Percentiles rank a stretch among this genome's conserved stretches.
Conservation (phyloP, 2,113 vertebrate genomes). For the Corydoras maculifer region DNA sequence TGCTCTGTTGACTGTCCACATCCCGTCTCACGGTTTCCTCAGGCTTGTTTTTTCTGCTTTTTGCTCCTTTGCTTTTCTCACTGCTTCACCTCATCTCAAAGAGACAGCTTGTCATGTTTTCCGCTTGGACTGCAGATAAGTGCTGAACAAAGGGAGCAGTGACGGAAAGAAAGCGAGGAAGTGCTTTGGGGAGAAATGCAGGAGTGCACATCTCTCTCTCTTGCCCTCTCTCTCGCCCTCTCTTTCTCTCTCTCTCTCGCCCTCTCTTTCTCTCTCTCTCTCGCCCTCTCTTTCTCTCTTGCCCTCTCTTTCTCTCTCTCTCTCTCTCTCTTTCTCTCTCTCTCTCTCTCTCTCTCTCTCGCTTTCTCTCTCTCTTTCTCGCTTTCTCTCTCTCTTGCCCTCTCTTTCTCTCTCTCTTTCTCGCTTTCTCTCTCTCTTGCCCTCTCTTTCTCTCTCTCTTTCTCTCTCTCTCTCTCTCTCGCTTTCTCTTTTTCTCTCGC, state of each 20-base stretch:
- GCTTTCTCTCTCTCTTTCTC: neutral
- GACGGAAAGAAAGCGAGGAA: constrained; percentile 27
- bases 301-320: too few species aligned
- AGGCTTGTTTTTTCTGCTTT: neutral
- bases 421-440: too few species aligned
- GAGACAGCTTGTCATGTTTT: constrained; percentile 46
- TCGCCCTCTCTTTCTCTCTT: too few species aligned
- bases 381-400: neutral
- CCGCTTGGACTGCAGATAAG: constrained; percentile 46
- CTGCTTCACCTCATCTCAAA: constrained; percentile 20
- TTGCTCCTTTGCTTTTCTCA: constrained; percentile 14
- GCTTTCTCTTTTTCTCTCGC: too few species aligned
- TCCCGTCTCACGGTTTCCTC: constrained; percentile 9
- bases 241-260: neutral
- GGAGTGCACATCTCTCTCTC: neutral
- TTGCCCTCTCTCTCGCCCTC: neutral
- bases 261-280: too few species aligned
- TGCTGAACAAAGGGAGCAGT: constrained; percentile 40
- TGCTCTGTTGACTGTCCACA: neutral
- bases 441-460: too few species aligned
- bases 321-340: too few species aligned
- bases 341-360: too few species aligned
- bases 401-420: neutral
- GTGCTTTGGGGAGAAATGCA: neutral
- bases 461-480: too few species aligned